Evolutionary conservation across 2,113 vertebrate species (phyloP).

Genomic region (Odontesthes bonariensis): DNA sequence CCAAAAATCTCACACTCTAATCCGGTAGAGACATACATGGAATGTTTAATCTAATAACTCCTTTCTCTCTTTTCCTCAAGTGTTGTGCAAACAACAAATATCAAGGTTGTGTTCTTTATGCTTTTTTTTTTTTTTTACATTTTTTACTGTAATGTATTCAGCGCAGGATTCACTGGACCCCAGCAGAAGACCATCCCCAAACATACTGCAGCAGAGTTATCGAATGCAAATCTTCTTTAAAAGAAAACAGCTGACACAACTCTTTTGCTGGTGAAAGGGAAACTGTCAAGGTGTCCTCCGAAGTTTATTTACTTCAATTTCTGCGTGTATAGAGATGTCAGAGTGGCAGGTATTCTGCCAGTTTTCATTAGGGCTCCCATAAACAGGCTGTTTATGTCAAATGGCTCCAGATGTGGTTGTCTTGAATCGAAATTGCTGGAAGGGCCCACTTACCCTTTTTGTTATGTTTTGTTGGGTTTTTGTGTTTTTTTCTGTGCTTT

Average conservation of each 20-base stretch:
- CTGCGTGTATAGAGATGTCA: neutral
- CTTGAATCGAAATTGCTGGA: slow-evolving; percentile 5
- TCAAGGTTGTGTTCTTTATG: slow-evolving; percentile 19
- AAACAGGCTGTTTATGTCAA: slow-evolving; percentile 40
- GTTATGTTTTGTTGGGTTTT: neutral
- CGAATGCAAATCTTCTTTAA: slow-evolving; percentile 52
- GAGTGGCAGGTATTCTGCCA: slow-evolving; percentile 4
- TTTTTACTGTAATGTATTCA: slow-evolving; percentile 23
- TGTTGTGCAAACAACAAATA: slow-evolving; percentile 16
- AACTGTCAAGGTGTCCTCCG: slow-evolving; percentile 63
- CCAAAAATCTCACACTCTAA: too few relatives aligned
- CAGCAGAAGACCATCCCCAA: slow-evolving; percentile 40
- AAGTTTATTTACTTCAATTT: slow-evolving; percentile 57
- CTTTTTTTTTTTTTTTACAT: too few relatives aligned
- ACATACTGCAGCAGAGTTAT: slow-evolving; percentile 31
- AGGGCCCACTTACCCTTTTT: neutral
- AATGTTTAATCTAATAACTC: neutral
- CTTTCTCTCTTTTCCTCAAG: neutral
- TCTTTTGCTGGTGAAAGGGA: slow-evolving; percentile 56
- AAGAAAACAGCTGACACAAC: slow-evolving; percentile 14
- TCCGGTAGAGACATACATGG: too few relatives aligned
- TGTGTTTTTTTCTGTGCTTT: neutral
- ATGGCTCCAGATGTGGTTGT: slow-evolving; percentile 23
- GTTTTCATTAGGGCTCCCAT: slow-evolving; percentile 47
- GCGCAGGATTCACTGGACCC: slow-evolving; percentile 23